Percentiles rank a stretch among this genome's conserved stretches.
phyloP scores from a whole-genome alignment of 2,113 vertebrate genomes.

The Pelvicachromis taeniatus region DNA sequence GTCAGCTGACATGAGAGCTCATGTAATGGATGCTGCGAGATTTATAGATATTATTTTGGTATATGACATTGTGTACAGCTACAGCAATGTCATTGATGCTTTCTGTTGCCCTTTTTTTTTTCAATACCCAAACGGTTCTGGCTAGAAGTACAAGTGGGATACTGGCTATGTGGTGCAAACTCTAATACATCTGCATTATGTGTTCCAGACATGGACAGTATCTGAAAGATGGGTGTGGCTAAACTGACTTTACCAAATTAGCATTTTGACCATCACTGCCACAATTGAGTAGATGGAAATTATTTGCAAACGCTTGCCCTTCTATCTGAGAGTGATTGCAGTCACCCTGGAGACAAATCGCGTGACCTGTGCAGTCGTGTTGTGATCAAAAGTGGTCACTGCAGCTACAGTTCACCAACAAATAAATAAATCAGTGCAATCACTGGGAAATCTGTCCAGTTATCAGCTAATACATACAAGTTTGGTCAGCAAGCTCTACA shows the following conservation, averaged over 20 bases:
- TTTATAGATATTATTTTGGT: neutral
- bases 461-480: neutral
- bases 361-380: neutral
- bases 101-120: neutral
- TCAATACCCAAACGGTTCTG: neutral
- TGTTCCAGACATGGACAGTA: neutral
- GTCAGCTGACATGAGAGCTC: neutral
- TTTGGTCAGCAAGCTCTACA: neutral
- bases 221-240: neutral
- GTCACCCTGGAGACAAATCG: neutral
- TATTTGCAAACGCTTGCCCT: neutral
- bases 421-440: neutral
- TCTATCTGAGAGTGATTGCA: neutral
- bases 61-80: neutral
- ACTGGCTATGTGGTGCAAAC: neutral
- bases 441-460: neutral
- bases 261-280: fast-evolving
- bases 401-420: neutral
- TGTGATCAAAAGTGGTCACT: neutral
- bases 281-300: neutral
- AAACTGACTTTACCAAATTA: neutral
- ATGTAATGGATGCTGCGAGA: neutral
- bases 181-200: neutral
- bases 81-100: neutral
- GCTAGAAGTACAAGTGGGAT: neutral